Evolutionary conservation across 2,888 invertebrate genomes (phyloP), one percentile per base, ranked within the genome.

Genomic region (Nasonia oneida): DNA sequence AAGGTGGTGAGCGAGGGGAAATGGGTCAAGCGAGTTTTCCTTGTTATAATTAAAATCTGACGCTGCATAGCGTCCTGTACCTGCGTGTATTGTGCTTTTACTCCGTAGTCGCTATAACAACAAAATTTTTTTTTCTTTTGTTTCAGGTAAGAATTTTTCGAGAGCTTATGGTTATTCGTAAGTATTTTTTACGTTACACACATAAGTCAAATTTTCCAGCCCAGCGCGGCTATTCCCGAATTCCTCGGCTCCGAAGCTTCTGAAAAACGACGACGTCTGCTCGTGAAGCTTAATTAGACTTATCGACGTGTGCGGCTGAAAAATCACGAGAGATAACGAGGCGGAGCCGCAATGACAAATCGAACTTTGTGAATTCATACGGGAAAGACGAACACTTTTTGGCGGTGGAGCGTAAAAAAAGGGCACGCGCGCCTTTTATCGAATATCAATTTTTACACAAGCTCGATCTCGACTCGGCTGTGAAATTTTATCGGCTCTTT

Each of bases 211-310:
- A 67, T 23, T 23, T 23, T 23, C 23, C 23, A 23, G 23, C 23
- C 23, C 23, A 23, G 23, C 23, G 23, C 23, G 23, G 23, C 23
- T 23, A 23, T 23, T 23, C 23, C 23, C 23, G 23, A 23, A 23
- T 15, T 12, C 23, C 47, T 5, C 8, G 47, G 10, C 61, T 29
- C 42, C n/a, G 3, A 10, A n/a, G n/a, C 42, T 18, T 83, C 71
- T 33, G 39, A 83, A 83, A 83, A 71, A 70, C 67, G 29, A 12
- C 10, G 3, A 10, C 50, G 37, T 23, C 50, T 71, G 23, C 83
- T 74, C 77, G 61, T 78, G 64, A 74, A 83, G 47, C 33, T 83
- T 50, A 83, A 83, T 83, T 78, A 83, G 73, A 61, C 47, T 84
- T 84, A 79, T 84, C 84, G 64, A 5, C 6, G 6, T 5, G 29